Evolutionary conservation across 2,888 invertebrate species (phyloP), one percentile per base, ranked within the genome.

Genomic region (Eupithecia centaureata): DNA sequence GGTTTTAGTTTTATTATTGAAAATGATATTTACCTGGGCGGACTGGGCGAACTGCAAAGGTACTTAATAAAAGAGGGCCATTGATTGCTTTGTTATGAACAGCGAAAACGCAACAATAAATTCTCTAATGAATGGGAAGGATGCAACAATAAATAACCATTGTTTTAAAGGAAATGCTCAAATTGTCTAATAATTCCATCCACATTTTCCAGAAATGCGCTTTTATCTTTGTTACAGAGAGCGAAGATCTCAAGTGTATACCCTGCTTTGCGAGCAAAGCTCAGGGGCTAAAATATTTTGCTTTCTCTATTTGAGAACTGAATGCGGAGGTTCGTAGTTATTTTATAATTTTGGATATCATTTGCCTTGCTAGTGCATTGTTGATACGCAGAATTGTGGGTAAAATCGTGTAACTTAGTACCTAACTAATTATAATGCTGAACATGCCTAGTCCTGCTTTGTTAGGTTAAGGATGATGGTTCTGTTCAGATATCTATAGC

Each of bases 281-380:
- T 64, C 68, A 30, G 61, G 47, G 54, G 54, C 54, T 56, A 42
- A 62, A 42, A 63, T 68, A 65, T 63, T 62, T 59, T 57, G 58
- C 65, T 65, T 69, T 65, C 65, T 69, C 69, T 65, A 60, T 69
- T 69, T 33, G 52, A 57, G 63, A 33, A 38, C 64, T 5, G 63
- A 61, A 61, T 68, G 61, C 54, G 32, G 42, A 63, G 63, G 42
- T 47, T 56, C 52, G 47, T 62, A 30, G 30, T 28, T 52, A 42
- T 59, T 63, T 60, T 27, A 52, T 42, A 67, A 30, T 33, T 51
- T 58, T 22, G 38, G 61, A 59, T 59, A 2, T 63, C 15, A 28
- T n/a, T n/a, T 28, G 5, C 52, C 18, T 42, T 10, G 0, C 8
- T 25, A 5, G 12, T 47, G 22, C 47, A 18, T 18, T 18, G 22